Conservation (phyloP, 2,888 invertebrate genomes). For the Odontocerum albicorne region DNA sequence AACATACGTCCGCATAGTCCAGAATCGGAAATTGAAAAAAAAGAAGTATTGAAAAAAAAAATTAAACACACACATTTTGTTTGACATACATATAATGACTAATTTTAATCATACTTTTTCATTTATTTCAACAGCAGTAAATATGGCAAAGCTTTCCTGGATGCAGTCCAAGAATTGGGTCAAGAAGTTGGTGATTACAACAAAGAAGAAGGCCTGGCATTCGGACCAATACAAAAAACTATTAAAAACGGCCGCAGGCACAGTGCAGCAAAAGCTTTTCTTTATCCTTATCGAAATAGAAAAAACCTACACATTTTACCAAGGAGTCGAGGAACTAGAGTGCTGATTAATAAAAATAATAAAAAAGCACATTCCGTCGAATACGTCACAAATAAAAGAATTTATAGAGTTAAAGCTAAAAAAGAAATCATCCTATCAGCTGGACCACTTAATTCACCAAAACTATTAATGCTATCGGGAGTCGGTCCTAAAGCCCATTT, state of each 20-base stretch:
- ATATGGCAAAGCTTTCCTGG: slow-evolving; percentile 57
- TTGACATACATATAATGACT: too few species aligned
- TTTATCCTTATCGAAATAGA: slow-evolving; percentile 61
- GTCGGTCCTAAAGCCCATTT: slow-evolving; percentile 60
- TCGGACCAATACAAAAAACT: slow-evolving; percentile 66
- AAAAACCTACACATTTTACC: slow-evolving; percentile 70
- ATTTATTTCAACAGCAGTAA: too few species aligned
- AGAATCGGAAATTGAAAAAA: too few species aligned
- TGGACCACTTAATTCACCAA: slow-evolving; percentile 87
- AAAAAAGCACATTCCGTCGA: slow-evolving; percentile 70
- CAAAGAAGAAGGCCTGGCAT: slow-evolving; percentile 63
- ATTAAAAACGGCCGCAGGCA: slow-evolving; percentile 62
- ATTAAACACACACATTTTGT: too few species aligned
- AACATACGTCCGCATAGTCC: too few species aligned
- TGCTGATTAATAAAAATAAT: slow-evolving; percentile 63
- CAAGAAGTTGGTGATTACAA: slow-evolving; percentile 71
- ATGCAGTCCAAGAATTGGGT: slow-evolving; percentile 66
- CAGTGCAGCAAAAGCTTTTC: slow-evolving; percentile 66
- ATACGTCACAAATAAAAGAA: slow-evolving; percentile 57
- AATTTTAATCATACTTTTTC: too few species aligned
- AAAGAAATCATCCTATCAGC: slow-evolving; percentile 85
- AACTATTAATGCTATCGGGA: slow-evolving; percentile 87
- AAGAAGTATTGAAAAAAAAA: too few species aligned
- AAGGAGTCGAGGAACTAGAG: slow-evolving; percentile 63
- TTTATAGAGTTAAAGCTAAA: slow-evolving; percentile 58